Evolutionary conservation across 2,797 vertebrate genomes (phyloP), one percentile per base, ranked within the genome.

Genomic region (Xenentodon cancila): DNA sequence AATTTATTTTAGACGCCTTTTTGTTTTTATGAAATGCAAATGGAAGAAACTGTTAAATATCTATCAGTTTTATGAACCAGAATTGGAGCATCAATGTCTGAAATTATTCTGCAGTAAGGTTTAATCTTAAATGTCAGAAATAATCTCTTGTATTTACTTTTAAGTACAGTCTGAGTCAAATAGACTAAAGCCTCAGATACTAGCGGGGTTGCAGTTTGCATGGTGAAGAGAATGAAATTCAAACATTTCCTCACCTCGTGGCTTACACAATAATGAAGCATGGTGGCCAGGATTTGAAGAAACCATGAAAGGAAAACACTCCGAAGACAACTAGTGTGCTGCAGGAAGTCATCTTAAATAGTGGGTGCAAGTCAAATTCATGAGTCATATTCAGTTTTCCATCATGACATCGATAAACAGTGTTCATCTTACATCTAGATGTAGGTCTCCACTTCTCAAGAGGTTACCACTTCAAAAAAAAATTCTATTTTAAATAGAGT

Each of bases 211-310:
- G 50, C 22, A 68, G 7, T 20, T 54, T 20, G 62, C 21, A 51
- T 22, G 52, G 71, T 52, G 60, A 62, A 71, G 54, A 77, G 49
- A 75, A 51, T 63, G 48, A 71, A 59, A 77, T 73, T 75, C 53
- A 75, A 68, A 74, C 44, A 60, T 49, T 68, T 58, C 53, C 22
- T 72, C 49, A 62, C 58, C 46, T 64, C 18, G 0, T 43, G 58
- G 64, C 59, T 54, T 74, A 22, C 34, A 61, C 21, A 32, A 65
- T 72, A 81, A 78, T 79, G 69, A 80, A 80, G 22, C 61, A 55
- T 16, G 42, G 42, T 27, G 30, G 25, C 71, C 40, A 60, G 81
- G 65, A 67, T 69, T 75, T 72, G 57, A 84, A 81, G 52, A 81
- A 57, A 58, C 59, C 45, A 57, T 68, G 51, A 49, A 68, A 68